Percentiles rank a stretch among this genome's conserved stretches.
Evolutionary conservation across 2,113 vertebrate species (phyloP).

Genomic region (Cochlearius cochlearius): DNA sequence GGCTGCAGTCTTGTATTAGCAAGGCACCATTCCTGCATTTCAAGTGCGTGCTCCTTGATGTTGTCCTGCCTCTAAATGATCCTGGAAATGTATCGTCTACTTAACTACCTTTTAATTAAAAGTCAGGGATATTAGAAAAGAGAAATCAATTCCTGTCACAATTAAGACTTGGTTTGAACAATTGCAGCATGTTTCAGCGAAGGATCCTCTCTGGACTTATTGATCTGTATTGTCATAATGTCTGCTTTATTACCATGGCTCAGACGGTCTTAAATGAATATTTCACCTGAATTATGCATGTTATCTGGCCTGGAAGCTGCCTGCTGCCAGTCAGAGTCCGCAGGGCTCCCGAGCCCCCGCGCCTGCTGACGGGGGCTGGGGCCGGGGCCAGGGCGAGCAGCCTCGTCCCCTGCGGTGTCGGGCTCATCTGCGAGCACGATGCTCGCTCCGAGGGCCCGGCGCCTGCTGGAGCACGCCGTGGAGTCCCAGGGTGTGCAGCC

Average conservation of each 20-base stretch:
- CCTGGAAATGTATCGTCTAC: slow-evolving; percentile 18
- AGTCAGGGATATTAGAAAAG: slow-evolving; percentile 54
- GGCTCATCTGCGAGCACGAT: fast-evolving
- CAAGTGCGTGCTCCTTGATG: not conserved
- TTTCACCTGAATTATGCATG: not conserved
- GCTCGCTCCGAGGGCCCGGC: fast-evolving
- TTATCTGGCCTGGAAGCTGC: not conserved
- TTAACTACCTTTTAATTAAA: slow-evolving; percentile 68
- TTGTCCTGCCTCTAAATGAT: slow-evolving; percentile 15
- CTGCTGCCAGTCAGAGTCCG: not conserved
- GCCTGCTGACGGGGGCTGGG: fast-evolving
- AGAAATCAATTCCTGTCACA: slow-evolving; percentile 62
- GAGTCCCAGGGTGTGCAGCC: not conserved
- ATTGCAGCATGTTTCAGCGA: not conserved
- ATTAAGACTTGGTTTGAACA: slow-evolving; percentile 49
- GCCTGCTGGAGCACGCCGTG: not conserved
- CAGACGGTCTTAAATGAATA: not conserved
- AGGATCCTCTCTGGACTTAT: slow-evolving; percentile 43
- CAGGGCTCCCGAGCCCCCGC: fast-evolving
- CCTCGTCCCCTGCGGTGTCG: fast-evolving
- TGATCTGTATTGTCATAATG: slow-evolving; percentile 55
- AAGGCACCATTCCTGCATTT: not conserved
- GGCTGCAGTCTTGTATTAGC: not conserved
- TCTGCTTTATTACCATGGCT: slow-evolving; percentile 15
- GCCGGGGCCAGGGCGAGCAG: not conserved